Conservation (phyloP, 2,888 invertebrate genomes). For the Macropis europaea region DNA sequence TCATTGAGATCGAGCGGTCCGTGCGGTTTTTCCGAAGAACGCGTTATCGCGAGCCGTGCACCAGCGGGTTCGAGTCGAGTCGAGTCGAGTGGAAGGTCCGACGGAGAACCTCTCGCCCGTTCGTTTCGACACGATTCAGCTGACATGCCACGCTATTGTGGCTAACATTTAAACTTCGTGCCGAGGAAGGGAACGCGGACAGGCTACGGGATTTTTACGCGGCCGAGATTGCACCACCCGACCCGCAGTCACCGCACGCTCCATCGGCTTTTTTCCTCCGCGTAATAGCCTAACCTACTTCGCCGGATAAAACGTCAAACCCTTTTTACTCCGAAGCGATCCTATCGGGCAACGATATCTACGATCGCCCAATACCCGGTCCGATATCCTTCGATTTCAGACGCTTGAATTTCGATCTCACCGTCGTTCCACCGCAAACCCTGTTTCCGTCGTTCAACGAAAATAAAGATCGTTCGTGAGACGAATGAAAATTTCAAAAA, state of each 20-base stretch:
- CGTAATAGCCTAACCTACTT: slow-evolving; percentile 33
- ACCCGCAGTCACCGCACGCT: slow-evolving; percentile 48
- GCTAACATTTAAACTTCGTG: slow-evolving; percentile 64
- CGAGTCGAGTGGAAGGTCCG: slow-evolving; percentile 45
- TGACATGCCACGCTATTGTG: slow-evolving; percentile 60
- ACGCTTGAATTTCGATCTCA: background rate
- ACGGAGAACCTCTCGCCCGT: slow-evolving; percentile 48
- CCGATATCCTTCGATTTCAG: background rate
- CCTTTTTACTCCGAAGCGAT: slow-evolving; percentile 8
- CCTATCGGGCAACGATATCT: slow-evolving; percentile 20
- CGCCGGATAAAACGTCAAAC: slow-evolving; percentile 17
- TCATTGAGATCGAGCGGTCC: background rate
- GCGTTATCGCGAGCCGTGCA: slow-evolving; percentile 11
- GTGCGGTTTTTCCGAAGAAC: slow-evolving; percentile 5
- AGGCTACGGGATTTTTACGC: slow-evolving; percentile 41
- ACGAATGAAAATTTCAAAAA: background rate
- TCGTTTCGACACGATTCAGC: slow-evolving; percentile 54
- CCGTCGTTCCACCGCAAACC: background rate
- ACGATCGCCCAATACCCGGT: background rate
- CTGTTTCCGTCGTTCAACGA: background rate
- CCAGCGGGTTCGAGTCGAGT: no score
- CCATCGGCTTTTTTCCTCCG: slow-evolving; percentile 14
- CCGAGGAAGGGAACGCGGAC: slow-evolving; percentile 51
- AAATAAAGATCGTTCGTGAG: slow-evolving; percentile 1
- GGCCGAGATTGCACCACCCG: slow-evolving; percentile 54